Conservation (phyloP, 2,797 vertebrate species). For the Fringilla coelebs region DNA sequence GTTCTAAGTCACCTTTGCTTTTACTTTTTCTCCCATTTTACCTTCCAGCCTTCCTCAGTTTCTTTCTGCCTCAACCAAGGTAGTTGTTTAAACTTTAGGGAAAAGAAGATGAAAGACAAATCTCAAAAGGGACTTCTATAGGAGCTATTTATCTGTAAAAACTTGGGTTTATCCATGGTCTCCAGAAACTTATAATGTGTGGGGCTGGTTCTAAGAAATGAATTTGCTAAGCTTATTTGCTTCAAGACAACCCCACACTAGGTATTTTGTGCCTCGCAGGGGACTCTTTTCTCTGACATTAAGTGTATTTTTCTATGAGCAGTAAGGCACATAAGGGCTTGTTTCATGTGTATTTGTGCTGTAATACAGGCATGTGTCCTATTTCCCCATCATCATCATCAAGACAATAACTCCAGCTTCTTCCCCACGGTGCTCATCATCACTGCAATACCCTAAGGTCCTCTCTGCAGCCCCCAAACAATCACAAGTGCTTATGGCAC, state of each 20-base stretch:
- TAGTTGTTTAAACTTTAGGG: neutral
- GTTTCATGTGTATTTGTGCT: slow-evolving; percentile 6
- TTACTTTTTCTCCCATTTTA: neutral
- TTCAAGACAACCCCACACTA: neutral
- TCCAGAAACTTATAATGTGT: neutral
- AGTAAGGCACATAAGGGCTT: neutral
- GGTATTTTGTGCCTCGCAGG: neutral
- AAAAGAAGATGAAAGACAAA: neutral
- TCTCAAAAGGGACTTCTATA: neutral
- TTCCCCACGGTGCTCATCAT: slow-evolving; percentile 43
- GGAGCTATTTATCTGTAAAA: neutral
- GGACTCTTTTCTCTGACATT: neutral
- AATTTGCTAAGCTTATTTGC: neutral
- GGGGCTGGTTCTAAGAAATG: neutral
- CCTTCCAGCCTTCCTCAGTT: neutral
- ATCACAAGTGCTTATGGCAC: neutral
- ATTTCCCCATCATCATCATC: slow-evolving; percentile 18
- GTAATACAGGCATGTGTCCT: neutral
- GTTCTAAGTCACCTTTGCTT: neutral
- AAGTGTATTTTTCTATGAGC: neutral
- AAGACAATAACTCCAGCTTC: slow-evolving; percentile 36
- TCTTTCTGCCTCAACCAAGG: neutral
- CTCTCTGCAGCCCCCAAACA: slow-evolving; percentile 20
- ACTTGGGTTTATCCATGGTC: neutral
- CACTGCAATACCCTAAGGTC: slow-evolving; percentile 35